Evolutionary conservation across 2,888 invertebrate genomes (phyloP).

Genomic region (Orchestes rusci): DNA sequence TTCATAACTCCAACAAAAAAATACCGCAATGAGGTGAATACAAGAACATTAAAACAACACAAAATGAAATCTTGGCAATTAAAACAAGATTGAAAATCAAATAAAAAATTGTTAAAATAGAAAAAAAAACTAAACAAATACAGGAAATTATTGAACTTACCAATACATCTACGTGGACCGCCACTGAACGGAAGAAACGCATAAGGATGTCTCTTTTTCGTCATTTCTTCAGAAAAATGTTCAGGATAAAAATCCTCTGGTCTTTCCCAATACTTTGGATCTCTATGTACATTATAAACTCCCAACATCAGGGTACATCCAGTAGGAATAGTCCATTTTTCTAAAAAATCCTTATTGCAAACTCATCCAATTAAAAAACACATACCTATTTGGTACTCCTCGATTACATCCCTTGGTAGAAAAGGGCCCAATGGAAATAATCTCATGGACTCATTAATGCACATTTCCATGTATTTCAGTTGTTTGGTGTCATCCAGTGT

Average conservation of each 20-base stretch:
- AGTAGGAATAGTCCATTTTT: slow-evolving; percentile 25
- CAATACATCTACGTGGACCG: slow-evolving; percentile 24
- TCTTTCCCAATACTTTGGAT: slow-evolving; percentile 30
- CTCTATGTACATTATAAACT: slow-evolving; percentile 29
- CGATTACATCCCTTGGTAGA: slow-evolving; percentile 29
- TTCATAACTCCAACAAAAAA: too few species aligned
- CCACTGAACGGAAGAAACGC: slow-evolving; percentile 34
- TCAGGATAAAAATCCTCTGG: slow-evolving; percentile 34
- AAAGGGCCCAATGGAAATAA: slow-evolving; percentile 35
- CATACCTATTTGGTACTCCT: slow-evolving; percentile 32
- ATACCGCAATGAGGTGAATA: too few species aligned
- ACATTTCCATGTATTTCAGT: slow-evolving; percentile 34
- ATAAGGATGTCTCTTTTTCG: slow-evolving; percentile 27
- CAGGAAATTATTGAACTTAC: too few species aligned
- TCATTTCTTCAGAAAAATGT: slow-evolving; percentile 31
- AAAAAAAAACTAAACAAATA: too few species aligned
- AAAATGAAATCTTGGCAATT: too few species aligned
- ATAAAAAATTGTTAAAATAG: too few species aligned
- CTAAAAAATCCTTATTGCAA: slow-evolving; percentile 23
- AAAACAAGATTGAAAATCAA: not conserved
- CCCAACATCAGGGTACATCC: slow-evolving; percentile 26
- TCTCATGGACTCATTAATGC: slow-evolving; percentile 34
- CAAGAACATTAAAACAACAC: too few species aligned
- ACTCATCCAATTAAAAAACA: not conserved
- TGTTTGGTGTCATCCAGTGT: slow-evolving; percentile 26